Base-by-base conservation (phyloP, 2,888 invertebrate genomes). In the Sarcophaga carnaria region DNA sequence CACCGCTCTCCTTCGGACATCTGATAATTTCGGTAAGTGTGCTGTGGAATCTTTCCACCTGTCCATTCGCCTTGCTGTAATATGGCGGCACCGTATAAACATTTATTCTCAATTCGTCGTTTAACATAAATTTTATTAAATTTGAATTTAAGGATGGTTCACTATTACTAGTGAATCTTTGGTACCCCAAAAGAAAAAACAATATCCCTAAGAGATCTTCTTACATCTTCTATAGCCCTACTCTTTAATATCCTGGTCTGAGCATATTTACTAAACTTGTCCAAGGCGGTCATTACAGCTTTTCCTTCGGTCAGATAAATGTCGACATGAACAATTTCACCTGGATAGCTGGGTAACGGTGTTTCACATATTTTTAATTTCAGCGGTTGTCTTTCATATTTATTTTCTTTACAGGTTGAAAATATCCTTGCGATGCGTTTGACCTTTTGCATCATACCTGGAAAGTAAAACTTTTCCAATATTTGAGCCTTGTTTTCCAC, bases 261-360 rank as follows among this genome's bases (percentile, higher is more conserved):
- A 12, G 83, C 72, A n/a, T 84, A 87, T 69, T 84, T 88, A 4
- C 83, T 74, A 49, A 83, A 80, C 80, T 87, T 88, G 69, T 88
- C 87, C 14, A 80, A 78, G 2, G 85, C 88, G 12, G 69, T 87
- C 17, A 82, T 17, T n/a, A 69, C 62, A 6, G 60, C n/a, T 25
- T 81, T 60, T 64, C 49, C 49, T 37, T 76, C 76, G 17, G 76
- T 76, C n/a, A 62, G 14, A 62, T 75, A 82, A 22, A 70, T 70
- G 27, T 70, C 69, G 27, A 82, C 54, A 66, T 88, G 87, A 2
- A 88, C 27, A 4, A 81, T 83, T 64, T 88, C 72, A 14, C 78
- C 80, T 6, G 88, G 87, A 17, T 80, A 79, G 10, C 62, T 69
- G 17, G 88, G 88, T 54, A 88, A 85, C 12, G 86, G 87, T 6